These are phyloP conservation scores for Anoura caudifer DNA, from an alignment of 2,113 vertebrate genomes.

Conservation along the genomic window DNA sequence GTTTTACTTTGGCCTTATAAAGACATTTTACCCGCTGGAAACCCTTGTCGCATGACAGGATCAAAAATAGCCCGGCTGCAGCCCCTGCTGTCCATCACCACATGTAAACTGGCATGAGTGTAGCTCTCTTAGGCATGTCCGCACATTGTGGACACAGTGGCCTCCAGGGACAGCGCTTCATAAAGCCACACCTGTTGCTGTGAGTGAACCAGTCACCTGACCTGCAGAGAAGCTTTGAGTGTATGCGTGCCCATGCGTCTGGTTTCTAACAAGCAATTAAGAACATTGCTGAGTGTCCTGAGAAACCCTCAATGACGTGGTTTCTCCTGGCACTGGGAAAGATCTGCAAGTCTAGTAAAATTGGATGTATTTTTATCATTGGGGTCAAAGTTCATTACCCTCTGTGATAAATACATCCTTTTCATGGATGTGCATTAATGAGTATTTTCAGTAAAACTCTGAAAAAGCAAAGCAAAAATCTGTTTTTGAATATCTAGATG, in stretches of 20 bases:
- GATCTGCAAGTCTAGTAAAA: conserved; percentile 52
- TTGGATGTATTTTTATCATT: conserved; percentile 60
- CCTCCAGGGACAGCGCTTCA: conserved; percentile 77
- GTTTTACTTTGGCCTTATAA: conserved; percentile 88
- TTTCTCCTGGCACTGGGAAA: conserved; percentile 60
- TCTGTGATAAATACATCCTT: conserved; percentile 66
- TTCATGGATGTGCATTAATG: conserved; percentile 42
- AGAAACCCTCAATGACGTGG: conserved; percentile 55
- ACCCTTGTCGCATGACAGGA: conserved; percentile 89
- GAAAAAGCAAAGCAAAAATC: background rate
- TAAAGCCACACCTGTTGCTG: conserved; percentile 82
- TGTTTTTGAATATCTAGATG: background rate
- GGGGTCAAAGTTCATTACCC: conserved; percentile 42
- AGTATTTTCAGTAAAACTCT: conserved; percentile 47
- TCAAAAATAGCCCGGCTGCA: conserved; percentile 94
- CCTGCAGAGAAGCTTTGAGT: conserved; percentile 71
- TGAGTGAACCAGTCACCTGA: conserved; percentile 67
- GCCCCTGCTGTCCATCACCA: conserved; percentile 92
- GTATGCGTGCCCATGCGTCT: conserved; percentile 63
- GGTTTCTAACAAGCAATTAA: conserved; percentile 61
- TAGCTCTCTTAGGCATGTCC: conserved; percentile 61
- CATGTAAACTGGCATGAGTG: conserved; percentile 79
- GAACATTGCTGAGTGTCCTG: conserved; percentile 65
- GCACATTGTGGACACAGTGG: conserved; percentile 53
- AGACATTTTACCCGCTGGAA: conserved; percentile 85